Base-by-base conservation (phyloP, 2,113 vertebrate species). In the Anas platyrhynchos region DNA sequence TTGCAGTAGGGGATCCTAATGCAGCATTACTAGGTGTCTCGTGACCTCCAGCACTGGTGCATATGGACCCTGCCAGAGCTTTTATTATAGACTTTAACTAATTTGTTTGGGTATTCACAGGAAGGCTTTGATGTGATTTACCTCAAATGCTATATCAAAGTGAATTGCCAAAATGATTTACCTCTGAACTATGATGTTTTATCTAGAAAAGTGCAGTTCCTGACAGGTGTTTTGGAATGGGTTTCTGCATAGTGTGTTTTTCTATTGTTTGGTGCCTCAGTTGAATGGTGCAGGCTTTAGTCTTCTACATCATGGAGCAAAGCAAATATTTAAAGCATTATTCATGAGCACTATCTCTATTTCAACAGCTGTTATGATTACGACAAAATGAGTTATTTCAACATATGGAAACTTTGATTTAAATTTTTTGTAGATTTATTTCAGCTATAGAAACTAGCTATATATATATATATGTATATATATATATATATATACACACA, bases 351-450 rank as follows among this genome's bases (percentile, higher is more conserved):
- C 15, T 54, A 32, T 55, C 41, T 89, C 56, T 65, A 66, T 95
- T 85, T 89, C 38, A 69, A n/a, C 6, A 85, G 10, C 32, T 8
- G 3, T 16, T 90, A 83, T 48, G 66, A 95, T 76, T 86, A 56
- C 83, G 81, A 78, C 36, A n/a, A 89, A 96, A 94, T 75, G 15
- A 88, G 87, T 80, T 92, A 46, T 55, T 97, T 96, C 84, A 83
- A 72, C 85, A 38, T 94, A 88, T 72, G 12, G 11, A 25, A 7
- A 80, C n/a, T 73, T 83, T 11, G 62, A 50, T 61, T 83, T 41
- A 23, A 21, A 13, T 20, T 52, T 77, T 94, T 66, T 62, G 8
- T 32, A 93, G 59, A 73, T 78, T 54, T 93, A 36, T 69, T 86
- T 81, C n/a, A 48, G 13, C 67, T 56, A 58, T 5, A 61, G 16